Conservation (phyloP, 2,113 vertebrate genomes). For the Miniopterus natalensis region DNA sequence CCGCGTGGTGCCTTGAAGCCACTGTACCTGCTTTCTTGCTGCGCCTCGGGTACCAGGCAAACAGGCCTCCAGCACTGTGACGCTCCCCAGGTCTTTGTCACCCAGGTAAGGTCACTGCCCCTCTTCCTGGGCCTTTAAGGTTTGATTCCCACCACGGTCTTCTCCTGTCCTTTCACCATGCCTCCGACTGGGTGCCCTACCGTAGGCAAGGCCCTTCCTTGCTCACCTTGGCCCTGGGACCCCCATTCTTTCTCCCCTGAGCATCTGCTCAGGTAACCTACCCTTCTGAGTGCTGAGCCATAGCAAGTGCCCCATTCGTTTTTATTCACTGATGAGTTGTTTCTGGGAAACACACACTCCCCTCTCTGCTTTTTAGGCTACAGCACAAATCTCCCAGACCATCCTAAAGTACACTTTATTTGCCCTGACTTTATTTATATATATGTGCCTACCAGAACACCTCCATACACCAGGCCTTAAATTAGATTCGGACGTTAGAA, state of each 20-base stretch:
- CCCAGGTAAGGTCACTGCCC: neutral
- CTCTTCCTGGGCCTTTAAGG: neutral
- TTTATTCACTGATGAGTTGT: neutral
- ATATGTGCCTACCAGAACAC: constrained; percentile 58
- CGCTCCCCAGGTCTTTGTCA: neutral
- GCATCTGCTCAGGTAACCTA: neutral
- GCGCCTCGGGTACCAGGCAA: no score
- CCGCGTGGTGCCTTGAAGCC: neutral
- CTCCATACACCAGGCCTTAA: constrained; percentile 45
- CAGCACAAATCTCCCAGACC: neutral
- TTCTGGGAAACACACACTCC: neutral
- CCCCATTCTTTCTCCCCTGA: neutral
- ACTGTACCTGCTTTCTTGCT: neutral
- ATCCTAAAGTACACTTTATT: neutral
- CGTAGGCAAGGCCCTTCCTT: neutral
- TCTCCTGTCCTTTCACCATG: neutral
- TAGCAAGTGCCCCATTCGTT: neutral
- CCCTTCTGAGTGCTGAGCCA: neutral
- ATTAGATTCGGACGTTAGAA: constrained; percentile 71
- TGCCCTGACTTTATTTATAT: neutral
- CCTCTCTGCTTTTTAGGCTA: constrained; percentile 18
- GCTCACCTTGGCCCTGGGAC: neutral
- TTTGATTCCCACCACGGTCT: neutral
- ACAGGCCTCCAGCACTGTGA: neutral
- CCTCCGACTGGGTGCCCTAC: neutral